phyloP scores from a whole-genome alignment of 2,113 vertebrate genomes.

The Platichthys flesus region DNA sequence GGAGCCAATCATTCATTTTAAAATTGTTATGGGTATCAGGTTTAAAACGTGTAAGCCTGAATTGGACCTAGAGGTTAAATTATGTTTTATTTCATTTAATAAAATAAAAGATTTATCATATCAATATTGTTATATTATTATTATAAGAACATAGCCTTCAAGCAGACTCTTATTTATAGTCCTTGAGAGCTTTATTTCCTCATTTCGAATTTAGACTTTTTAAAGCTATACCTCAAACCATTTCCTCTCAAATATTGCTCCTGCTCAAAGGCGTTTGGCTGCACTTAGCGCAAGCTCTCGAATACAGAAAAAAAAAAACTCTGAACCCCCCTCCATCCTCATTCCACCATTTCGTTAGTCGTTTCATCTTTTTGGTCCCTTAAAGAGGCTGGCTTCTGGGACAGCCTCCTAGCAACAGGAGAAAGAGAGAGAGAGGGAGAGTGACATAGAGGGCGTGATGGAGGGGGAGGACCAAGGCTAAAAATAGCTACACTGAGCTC shows the following conservation, averaged over 20 bases:
- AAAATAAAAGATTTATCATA: too few species aligned
- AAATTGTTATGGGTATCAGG: too few species aligned
- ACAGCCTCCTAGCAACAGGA: conserved; percentile 75
- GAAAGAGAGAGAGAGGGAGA: conserved; percentile 17
- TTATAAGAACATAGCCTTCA: too few species aligned
- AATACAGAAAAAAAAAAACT: neutral
- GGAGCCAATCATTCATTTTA: too few species aligned
- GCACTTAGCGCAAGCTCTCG: too few species aligned
- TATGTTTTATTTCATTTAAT: too few species aligned
- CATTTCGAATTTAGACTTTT: neutral
- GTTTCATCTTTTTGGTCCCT: conserved; percentile 53
- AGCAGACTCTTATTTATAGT: too few species aligned
- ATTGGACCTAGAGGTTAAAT: too few species aligned
- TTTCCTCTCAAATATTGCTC: neutral
- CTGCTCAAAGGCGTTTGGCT: neutral
- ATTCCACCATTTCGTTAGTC: conserved; percentile 30
- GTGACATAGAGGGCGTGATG: conserved; percentile 8
- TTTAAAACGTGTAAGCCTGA: too few species aligned
- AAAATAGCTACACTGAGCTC: conserved; percentile 74
- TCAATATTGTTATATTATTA: too few species aligned
- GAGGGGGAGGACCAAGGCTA: conserved; percentile 50
- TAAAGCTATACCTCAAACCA: too few species aligned
- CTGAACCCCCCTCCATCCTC: neutral
- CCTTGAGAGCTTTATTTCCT: too few species aligned
- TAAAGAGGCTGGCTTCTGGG: conserved; percentile 52